Evolutionary conservation across 2,888 invertebrate species (phyloP).

Genomic region (Apotomis capreana): DNA sequence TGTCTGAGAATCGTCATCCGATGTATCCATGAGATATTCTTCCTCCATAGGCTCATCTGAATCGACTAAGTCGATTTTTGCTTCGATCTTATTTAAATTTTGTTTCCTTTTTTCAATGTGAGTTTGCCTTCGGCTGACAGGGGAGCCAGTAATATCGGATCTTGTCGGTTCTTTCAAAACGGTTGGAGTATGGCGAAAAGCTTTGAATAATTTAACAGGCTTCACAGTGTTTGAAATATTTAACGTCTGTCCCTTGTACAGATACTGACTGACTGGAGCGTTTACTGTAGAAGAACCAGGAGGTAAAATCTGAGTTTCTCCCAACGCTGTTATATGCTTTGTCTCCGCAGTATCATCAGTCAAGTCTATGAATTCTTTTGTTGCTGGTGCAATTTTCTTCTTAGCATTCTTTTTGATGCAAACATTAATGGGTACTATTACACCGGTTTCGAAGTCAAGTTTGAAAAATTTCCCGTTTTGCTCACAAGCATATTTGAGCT

Average conservation of each 20-base stretch:
- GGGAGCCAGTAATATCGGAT: slow-evolving; percentile 11
- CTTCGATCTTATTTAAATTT: slow-evolving; percentile 44
- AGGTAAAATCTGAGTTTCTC: background rate
- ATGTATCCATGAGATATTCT: slow-evolving; percentile 46
- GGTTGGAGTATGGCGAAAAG: slow-evolving; percentile 40
- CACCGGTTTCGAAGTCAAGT: slow-evolving; percentile 62
- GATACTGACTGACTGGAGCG: slow-evolving; percentile 6
- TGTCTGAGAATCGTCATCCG: slow-evolving; percentile 37
- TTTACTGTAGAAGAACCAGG: background rate
- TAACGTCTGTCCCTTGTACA: slow-evolving; percentile 16
- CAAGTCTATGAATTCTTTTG: slow-evolving; percentile 61
- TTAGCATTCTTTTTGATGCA: slow-evolving; percentile 59
- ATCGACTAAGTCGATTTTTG: slow-evolving; percentile 52
- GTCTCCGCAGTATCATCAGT: slow-evolving; percentile 59
- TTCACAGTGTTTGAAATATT: slow-evolving; percentile 44
- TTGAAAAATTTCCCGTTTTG: slow-evolving; percentile 66
- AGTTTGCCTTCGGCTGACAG: slow-evolving; percentile 11
- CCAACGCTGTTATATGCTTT: background rate
- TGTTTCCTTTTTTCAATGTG: slow-evolving; percentile 38
- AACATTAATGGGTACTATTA: slow-evolving; percentile 65
- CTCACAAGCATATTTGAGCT: slow-evolving; percentile 65
- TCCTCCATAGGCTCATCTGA: slow-evolving; percentile 55
- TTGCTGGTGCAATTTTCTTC: background rate
- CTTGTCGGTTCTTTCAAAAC: slow-evolving; percentile 18
- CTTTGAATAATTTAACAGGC: slow-evolving; percentile 56